phyloP scores from a whole-genome alignment of 2,113 vertebrate genomes.

The Hymenochirus boettgeri region DNA sequence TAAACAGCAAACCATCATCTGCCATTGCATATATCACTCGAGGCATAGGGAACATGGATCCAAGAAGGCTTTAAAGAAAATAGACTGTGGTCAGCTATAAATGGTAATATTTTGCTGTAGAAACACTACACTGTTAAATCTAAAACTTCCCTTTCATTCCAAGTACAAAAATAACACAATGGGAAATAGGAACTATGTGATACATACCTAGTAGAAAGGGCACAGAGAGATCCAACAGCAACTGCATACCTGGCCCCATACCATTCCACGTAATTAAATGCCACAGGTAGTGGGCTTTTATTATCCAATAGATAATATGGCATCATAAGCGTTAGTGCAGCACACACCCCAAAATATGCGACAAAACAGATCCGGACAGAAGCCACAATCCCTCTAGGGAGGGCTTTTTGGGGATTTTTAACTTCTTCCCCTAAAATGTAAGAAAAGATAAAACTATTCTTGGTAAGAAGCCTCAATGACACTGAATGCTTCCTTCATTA shows the following conservation, averaged over 20 bases:
- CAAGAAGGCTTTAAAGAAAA: conserved; percentile 71
- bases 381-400: conserved; percentile 88
- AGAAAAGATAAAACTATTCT: conserved; percentile 28
- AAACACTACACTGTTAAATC: too few relatives aligned
- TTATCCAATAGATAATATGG: conserved; percentile 87
- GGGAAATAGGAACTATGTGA: too few relatives aligned
- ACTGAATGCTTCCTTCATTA: not conserved
- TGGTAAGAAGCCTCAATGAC: not conserved
- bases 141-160: too few relatives aligned
- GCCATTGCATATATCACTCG: conserved; percentile 96
- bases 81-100: not conserved
- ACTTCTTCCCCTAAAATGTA: conserved; percentile 88
- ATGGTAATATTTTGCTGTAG: too few relatives aligned
- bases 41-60: conserved; percentile 96
- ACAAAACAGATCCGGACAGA: conserved; percentile 94
- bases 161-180: too few relatives aligned
- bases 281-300: conserved; percentile 86
- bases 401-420: conserved; percentile 93
- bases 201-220: conserved; percentile 87
- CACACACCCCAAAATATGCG: conserved; percentile 88
- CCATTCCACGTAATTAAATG: conserved; percentile 87
- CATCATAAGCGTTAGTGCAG: conserved; percentile 93
- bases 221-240: conserved; percentile 86
- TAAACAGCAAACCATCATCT: conserved; percentile 91
- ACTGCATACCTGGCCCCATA: conserved; percentile 85